Percentiles rank a stretch among this genome's conserved stretches.
Conservation (phyloP, 2,113 vertebrate genomes). For the Oncorhynchus gorbuscha region DNA sequence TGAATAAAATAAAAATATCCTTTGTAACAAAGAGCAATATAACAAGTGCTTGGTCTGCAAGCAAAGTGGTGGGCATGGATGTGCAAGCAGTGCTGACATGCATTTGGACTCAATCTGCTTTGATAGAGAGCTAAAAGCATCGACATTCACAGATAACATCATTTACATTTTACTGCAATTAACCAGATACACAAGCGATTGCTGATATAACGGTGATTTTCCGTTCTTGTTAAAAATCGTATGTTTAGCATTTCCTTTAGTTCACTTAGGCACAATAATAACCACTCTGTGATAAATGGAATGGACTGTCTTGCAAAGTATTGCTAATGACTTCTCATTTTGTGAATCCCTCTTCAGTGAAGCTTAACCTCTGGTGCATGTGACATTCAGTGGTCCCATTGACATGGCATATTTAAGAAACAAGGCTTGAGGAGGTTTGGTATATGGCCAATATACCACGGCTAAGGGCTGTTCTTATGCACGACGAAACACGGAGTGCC, state of each 20-base stretch:
- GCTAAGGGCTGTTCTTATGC: too few species aligned
- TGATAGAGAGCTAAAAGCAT: conserved; percentile 8
- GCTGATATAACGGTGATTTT: not conserved
- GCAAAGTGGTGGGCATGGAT: not conserved
- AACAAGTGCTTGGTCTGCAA: not conserved
- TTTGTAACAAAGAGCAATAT: not conserved
- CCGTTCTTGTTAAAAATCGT: not conserved
- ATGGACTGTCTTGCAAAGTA: not conserved
- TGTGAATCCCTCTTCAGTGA: not conserved
- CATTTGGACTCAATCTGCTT: not conserved
- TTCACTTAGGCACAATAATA: conserved; percentile 17
- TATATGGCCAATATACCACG: too few species aligned
- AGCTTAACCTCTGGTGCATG: not conserved
- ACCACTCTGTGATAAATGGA: not conserved
- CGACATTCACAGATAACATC: not conserved
- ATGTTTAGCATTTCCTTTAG: not conserved
- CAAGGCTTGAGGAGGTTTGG: too few species aligned
- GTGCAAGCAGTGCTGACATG: not conserved
- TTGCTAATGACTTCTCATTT: not conserved
- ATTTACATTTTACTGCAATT: conserved; percentile 12
- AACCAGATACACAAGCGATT: not conserved
- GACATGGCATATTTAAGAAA: not conserved
- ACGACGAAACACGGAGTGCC: too few species aligned
- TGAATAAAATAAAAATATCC: not conserved
- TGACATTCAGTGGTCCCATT: not conserved